A percentile compares a stretch with the other conserved stretches of the same genome.
Evolutionary conservation across 2,113 vertebrate species (phyloP).

Genomic region (Chascanopsetta lugubris): DNA sequence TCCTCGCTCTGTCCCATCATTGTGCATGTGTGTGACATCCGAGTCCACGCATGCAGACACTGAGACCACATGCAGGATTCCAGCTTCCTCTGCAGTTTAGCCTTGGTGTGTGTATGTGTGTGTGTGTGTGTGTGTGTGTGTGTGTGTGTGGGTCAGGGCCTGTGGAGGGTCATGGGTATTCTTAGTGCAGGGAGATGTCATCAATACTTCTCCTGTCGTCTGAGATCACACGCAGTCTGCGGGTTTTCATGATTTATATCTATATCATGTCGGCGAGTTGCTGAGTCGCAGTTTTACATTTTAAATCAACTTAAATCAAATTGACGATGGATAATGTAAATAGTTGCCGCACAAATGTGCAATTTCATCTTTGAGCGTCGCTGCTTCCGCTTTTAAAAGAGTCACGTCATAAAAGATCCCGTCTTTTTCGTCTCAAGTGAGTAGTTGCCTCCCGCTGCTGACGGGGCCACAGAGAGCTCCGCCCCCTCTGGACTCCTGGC

Average conservation of each 20-base stretch:
- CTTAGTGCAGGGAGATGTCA: conserved; percentile 43
- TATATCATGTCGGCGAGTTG: background rate
- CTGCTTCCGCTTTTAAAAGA: too few relatives aligned
- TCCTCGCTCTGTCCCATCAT: background rate
- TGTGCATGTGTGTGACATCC: conserved; percentile 4
- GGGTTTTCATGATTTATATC: background rate
- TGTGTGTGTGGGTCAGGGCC: conserved; percentile 33
- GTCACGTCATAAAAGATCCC: too few relatives aligned
- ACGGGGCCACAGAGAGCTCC: too few relatives aligned
- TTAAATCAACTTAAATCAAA: background rate
- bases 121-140: too few relatives aligned
- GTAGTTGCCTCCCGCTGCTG: too few relatives aligned
- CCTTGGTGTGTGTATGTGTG: too few relatives aligned
- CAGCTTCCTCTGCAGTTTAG: conserved; percentile 13
- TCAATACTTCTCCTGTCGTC: conserved; percentile 37
- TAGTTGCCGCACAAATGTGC: too few relatives aligned
- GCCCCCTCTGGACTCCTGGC: too few relatives aligned
- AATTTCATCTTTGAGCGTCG: background rate
- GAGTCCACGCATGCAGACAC: background rate
- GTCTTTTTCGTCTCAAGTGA: too few relatives aligned
- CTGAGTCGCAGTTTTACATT: too few relatives aligned
- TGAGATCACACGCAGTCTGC: background rate
- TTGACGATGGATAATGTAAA: background rate
- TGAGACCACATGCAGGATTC: conserved; percentile 3
- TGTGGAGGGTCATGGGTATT: conserved; percentile 46